These are phyloP conservation scores for Xylocampa areola DNA, from an alignment of 2,888 invertebrate genomes.

Conservation along the genomic window DNA sequence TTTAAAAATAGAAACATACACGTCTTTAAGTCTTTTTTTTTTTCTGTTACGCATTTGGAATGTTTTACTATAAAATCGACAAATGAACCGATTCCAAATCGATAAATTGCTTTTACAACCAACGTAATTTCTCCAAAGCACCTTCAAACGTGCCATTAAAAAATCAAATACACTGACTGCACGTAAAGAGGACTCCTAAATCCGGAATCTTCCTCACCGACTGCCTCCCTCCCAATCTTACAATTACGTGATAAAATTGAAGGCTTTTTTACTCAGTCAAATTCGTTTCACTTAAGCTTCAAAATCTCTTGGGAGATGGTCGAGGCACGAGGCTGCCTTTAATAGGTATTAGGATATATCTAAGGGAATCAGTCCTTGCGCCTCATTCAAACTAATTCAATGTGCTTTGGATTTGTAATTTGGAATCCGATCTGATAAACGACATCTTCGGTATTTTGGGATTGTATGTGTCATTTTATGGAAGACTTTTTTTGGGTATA, in stretches of 20 bases:
- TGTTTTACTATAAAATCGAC: background rate
- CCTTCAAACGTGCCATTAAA: constrained; percentile 40
- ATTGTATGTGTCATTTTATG: constrained; percentile 19
- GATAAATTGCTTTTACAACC: constrained; percentile 14
- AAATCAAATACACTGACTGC: constrained; percentile 51
- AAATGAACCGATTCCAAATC: background rate
- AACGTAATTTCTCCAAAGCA: constrained; percentile 25
- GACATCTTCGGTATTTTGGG: constrained; percentile 8
- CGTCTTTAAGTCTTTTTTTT: too few species aligned
- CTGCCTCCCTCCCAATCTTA: constrained; percentile 61
- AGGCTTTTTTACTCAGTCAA: constrained; percentile 74
- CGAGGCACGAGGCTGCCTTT: constrained; percentile 62
- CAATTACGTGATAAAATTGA: constrained; percentile 80
- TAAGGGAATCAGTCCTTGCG: constrained; percentile 58
- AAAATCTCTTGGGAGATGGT: constrained; percentile 64
- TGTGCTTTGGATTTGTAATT: constrained; percentile 60
- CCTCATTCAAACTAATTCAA: constrained; percentile 60
- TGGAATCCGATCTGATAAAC: constrained; percentile 38
- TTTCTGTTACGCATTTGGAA: too few species aligned
- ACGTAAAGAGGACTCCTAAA: constrained; percentile 47
- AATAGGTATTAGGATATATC: constrained; percentile 67
- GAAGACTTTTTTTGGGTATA: background rate
- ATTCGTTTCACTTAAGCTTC: constrained; percentile 75
- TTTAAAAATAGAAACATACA: constrained; percentile 1
- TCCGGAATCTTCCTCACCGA: constrained; percentile 48